Conservation (phyloP, 2,113 vertebrate species). For the Carettochelys insculpta region DNA sequence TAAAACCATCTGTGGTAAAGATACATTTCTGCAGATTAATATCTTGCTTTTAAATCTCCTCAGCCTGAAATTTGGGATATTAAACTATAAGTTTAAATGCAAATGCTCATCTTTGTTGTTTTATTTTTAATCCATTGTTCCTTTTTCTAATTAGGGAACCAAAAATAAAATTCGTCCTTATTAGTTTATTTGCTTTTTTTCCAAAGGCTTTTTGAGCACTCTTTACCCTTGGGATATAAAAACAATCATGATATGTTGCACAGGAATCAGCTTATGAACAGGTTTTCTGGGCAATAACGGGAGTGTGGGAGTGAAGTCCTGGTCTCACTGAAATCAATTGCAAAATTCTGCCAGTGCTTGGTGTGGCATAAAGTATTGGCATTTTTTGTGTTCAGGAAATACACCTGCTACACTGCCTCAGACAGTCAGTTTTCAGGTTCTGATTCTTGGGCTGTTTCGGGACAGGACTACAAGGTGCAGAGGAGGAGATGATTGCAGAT, state of each 20-base stretch:
- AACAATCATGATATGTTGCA: not conserved
- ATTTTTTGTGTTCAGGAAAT: accelerated
- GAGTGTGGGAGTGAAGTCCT: not conserved
- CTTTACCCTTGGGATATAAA: too few species aligned
- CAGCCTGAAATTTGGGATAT: not conserved
- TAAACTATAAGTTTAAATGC: accelerated
- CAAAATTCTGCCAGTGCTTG: accelerated
- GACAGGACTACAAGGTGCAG: not conserved
- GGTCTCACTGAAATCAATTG: not conserved
- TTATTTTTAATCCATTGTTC: not conserved
- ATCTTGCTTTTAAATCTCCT: not conserved
- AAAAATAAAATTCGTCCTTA: not conserved
- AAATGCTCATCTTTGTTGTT: not conserved
- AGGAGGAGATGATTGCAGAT: not conserved
- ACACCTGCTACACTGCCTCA: not conserved
- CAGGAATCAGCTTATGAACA: not conserved
- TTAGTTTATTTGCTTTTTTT: not conserved
- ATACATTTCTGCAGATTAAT: not conserved
- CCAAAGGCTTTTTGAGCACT: not conserved
- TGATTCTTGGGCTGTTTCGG: not conserved
- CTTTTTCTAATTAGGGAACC: not conserved
- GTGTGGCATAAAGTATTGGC: accelerated
- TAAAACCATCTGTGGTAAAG: not conserved
- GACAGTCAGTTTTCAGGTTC: not conserved
- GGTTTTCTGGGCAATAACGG: not conserved